A percentile compares a stretch with the other conserved stretches of the same genome.
Evolutionary conservation across 2,797 vertebrate genomes (phyloP).

Genomic region (Trachurus trachurus): DNA sequence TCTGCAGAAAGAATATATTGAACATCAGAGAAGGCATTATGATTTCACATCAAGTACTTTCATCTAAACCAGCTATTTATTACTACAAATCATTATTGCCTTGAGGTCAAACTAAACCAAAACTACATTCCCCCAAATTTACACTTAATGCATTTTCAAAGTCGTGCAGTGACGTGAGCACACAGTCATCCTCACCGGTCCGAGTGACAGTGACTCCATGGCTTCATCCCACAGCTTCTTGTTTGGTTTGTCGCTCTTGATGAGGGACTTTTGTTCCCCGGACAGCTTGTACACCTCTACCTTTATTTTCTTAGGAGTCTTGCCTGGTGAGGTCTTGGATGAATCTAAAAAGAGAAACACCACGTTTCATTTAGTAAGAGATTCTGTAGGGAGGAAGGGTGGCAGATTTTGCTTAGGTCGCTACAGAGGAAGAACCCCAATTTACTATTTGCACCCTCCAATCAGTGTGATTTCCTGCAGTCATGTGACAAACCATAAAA

Average conservation of each 20-base stretch:
- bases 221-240: constrained; percentile 96
- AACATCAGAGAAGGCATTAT: background rate
- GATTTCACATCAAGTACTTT: background rate
- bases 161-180: background rate
- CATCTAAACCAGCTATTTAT: background rate
- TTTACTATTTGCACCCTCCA: background rate
- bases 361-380: background rate
- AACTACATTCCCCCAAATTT: background rate
- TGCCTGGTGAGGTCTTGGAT: constrained; percentile 78
- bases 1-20: constrained; percentile 79
- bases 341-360: constrained; percentile 58
- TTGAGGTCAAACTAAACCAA: background rate
- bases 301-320: constrained; percentile 91
- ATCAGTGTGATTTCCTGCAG: background rate
- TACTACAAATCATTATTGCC: background rate
- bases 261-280: constrained; percentile 90
- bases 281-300: constrained; percentile 93
- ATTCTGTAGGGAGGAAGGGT: background rate
- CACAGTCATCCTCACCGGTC: constrained; percentile 84
- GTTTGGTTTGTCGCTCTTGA: constrained; percentile 91
- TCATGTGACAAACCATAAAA: background rate
- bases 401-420: background rate
- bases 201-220: constrained; percentile 90
- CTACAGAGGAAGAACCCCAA: background rate
- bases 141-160: background rate